Evolutionary conservation across 2,797 vertebrate species (phyloP), one percentile per base, ranked within the genome.

Genomic region (Schizopygopsis malacanthus): DNA sequence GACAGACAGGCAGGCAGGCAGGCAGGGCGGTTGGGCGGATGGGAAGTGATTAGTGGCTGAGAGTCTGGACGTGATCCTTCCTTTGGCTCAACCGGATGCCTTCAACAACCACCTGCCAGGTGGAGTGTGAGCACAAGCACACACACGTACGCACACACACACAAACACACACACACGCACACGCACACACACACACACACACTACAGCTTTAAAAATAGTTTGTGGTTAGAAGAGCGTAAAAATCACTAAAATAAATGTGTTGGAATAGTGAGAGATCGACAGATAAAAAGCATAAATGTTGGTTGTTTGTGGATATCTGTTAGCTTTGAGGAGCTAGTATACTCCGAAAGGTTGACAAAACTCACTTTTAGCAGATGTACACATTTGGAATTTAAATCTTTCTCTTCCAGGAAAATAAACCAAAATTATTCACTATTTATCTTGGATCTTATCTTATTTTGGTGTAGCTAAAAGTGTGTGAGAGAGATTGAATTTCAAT

Each of bases 101-200:
- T 88, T 61, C 79, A 85, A 85, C 81, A 83, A 80, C 85, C 88
- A 86, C 82, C 86, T 87, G 87, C 80, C 88, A 90, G 88, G 84
- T 87, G 85, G 79, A 87, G 72, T 69, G 69, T 22, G 28, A 81
- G 63, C 39, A 72, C 33, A 50, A 43, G 71, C 61, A 81, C 63
- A 83, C 80, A 67, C 33, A 56, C 33, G 71, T 52, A 83, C 63
- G 80, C 80, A 67, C 33, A 56, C 78, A 33, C 37, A 71, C 33
- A 50, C 33, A 76, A 28, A 65, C 59, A 83, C 63, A 83, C 80
- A 59, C 33, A 56, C 78, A 54, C 16, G 33, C 77, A 75, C 15
- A 18, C 76, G 28, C 70, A 65, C 37, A 67, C 33, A 56, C 78
- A 54, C 16, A 43, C 77, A 75, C 15, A 18, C 69, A 41, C 70